Evolutionary conservation across 1,140 invertebrate genomes (phyloP).

Genomic region (Drosophila yakuba): DNA sequence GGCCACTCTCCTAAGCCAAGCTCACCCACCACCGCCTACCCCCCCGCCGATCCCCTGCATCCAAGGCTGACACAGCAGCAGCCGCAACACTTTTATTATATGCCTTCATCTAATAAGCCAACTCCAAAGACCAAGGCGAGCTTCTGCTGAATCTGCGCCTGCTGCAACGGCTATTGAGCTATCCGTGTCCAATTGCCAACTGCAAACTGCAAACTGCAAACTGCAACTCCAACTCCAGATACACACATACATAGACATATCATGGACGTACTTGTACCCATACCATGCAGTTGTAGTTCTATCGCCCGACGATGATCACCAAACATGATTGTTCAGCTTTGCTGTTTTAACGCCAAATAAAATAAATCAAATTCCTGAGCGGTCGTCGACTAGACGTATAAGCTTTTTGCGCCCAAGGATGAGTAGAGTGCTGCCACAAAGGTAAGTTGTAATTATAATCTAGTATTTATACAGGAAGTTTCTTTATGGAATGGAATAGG

Average conservation of each 20-base stretch:
- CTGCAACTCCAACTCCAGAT: slow-evolving; percentile 42
- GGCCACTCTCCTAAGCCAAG: slow-evolving; percentile 49
- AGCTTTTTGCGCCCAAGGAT: background rate
- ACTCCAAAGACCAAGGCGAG: slow-evolving; percentile 52
- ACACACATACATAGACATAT: slow-evolving; percentile 44
- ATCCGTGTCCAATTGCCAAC: slow-evolving; percentile 77
- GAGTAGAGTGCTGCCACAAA: background rate
- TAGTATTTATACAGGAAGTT: no score
- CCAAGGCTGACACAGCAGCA: slow-evolving; percentile 49
- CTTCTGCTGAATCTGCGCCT: slow-evolving; percentile 36
- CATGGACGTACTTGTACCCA: background rate
- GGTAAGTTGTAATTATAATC: background rate
- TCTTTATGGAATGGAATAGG: no score
- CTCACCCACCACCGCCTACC: slow-evolving; percentile 2
- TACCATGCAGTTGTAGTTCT: slow-evolving; percentile 48
- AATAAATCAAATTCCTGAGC: slow-evolving; percentile 80
- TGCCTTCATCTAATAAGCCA: slow-evolving; percentile 82
- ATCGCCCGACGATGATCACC: slow-evolving; percentile 74
- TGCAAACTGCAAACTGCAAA: slow-evolving; percentile 1
- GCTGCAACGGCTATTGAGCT: slow-evolving; percentile 64
- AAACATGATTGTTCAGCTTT: slow-evolving; percentile 79
- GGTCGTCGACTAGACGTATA: slow-evolving; percentile 66
- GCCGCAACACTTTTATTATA: slow-evolving; percentile 81
- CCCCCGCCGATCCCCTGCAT: background rate
- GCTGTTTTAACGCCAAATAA: slow-evolving; percentile 81